Evolutionary conservation across 2,113 vertebrate species (phyloP).

Genomic region (Dendropsophus ebraccatus): DNA sequence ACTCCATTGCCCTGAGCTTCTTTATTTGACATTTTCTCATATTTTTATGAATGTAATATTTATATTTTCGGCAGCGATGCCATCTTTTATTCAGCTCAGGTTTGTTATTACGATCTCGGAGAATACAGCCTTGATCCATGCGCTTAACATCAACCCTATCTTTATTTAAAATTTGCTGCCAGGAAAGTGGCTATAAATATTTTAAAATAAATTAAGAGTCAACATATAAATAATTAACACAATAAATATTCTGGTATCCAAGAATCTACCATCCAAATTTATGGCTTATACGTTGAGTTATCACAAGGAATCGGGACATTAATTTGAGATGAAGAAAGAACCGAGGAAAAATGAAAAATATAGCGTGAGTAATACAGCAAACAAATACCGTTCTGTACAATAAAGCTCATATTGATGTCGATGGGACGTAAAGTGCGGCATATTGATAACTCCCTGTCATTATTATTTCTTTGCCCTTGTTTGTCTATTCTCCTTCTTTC

Average conservation of each 20-base stretch:
- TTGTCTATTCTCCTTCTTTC: no score
- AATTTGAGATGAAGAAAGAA: slow-evolving; percentile 35
- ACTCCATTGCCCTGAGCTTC: not conserved
- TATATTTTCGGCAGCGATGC: slow-evolving; percentile 1
- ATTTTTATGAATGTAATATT: not conserved
- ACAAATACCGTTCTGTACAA: slow-evolving; percentile 13
- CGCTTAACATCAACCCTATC: slow-evolving; percentile 20
- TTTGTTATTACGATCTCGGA: slow-evolving; percentile 11
- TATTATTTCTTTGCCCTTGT: not conserved
- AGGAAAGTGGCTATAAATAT: slow-evolving; percentile 24
- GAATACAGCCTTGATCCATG: slow-evolving; percentile 11
- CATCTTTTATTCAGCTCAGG: slow-evolving; percentile 3
- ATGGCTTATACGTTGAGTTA: slow-evolving; percentile 22
- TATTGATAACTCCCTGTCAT: not conserved
- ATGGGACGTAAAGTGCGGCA: not conserved
- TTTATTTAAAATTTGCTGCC: slow-evolving; percentile 26
- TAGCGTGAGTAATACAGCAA: not conserved
- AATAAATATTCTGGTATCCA: slow-evolving; percentile 34
- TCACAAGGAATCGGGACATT: slow-evolving; percentile 1
- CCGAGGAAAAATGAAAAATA: not conserved
- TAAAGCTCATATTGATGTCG: slow-evolving; percentile 8
- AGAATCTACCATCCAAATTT: slow-evolving; percentile 25
- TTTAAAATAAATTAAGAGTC: slow-evolving; percentile 39
- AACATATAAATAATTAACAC: slow-evolving; percentile 38
- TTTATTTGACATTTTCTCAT: not conserved